Evolutionary conservation across 2,888 invertebrate species (phyloP), one percentile per base, ranked within the genome.

Genomic region (Pharmacophagus antenor): DNA sequence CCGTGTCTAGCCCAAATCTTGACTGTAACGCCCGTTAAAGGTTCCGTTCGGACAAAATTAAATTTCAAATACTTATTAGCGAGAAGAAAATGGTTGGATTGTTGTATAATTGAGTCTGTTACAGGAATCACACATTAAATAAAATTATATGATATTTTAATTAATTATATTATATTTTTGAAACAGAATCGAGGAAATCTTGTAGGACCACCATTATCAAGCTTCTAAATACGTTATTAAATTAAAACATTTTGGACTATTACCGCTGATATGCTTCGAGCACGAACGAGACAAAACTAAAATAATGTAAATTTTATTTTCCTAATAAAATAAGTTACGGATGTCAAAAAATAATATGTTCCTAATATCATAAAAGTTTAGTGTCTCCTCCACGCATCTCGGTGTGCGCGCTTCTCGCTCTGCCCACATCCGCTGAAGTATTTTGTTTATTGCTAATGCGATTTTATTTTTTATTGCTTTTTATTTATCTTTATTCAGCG

Each of bases 371-470:
- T 57, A 57, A 57, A 61, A 53, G 41, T 47, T 53, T 52, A 53
- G 42, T n/a, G 44, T 61, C 66, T 59, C 62, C 85, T 87, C 88
- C 70, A 88, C 69, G 72, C 69, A 73, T 74, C 75, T 70, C 82
- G 62, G 66, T 77, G 82, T 85, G 80, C 86, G 72, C 73, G 77
- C 75, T 75, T 79, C 74, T 68, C 79, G 83, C 81, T 82, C 89
- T 86, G 85, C 85, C 88, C 88, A 90, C 89, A 90, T 90, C 88
- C 89, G 88, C 84, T 89, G 88, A 88, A 90, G 90, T 89, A 89
- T 90, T 90, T 90, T 90, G 90, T 90, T 90, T 90, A 90, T 90
- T 88, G 89, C 90, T 90, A 90, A 90, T 90, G 90, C 88, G 85
- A 88, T 85, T 90, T 90, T 88, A 89, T 90, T 90, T 89, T 89